Conservation (phyloP, 2,888 invertebrate genomes). For the Dastarcus helophoroides region DNA sequence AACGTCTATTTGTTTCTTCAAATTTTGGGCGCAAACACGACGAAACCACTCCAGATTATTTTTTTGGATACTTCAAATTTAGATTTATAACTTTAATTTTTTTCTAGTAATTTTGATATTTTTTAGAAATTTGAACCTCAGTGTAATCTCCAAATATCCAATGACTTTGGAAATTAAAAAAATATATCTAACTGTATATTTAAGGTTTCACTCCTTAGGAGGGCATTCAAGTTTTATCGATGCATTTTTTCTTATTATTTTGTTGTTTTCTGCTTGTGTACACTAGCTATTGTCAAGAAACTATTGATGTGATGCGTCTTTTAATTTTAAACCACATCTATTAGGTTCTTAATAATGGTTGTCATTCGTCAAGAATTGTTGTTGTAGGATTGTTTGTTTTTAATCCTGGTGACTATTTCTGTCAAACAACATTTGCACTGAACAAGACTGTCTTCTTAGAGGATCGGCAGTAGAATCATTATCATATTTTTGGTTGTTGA, state of each 20-base stretch:
- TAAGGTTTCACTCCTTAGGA: constrained; percentile 25
- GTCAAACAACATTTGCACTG: constrained; percentile 37
- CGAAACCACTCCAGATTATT: no score
- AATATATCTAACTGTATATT: constrained; percentile 39
- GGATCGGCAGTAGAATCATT: constrained; percentile 2
- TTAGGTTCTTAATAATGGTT: constrained; percentile 32
- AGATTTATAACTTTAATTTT: no score
- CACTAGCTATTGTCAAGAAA: constrained; percentile 26
- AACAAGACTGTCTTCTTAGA: constrained; percentile 19
- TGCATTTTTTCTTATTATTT: constrained; percentile 7
- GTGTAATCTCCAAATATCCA: no score
- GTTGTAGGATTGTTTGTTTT: constrained; percentile 30
- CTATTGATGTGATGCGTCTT: constrained; percentile 32
- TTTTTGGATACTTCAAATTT: no score
- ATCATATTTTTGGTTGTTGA: constrained; percentile 31
- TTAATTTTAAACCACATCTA: constrained; percentile 35
- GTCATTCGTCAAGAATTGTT: constrained; percentile 2
- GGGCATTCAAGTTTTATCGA: constrained; percentile 23
- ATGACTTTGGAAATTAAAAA: no score
- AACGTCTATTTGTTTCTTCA: no score
- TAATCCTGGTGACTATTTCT: constrained; percentile 38
- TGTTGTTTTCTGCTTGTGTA: constrained; percentile 1
- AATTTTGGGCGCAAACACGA: no score
- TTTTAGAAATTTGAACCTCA: no score
- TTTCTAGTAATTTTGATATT: no score